Evolutionary conservation across 2,113 vertebrate species (phyloP), one percentile per base, ranked within the genome.

Genomic region (Microtus oregoni): DNA sequence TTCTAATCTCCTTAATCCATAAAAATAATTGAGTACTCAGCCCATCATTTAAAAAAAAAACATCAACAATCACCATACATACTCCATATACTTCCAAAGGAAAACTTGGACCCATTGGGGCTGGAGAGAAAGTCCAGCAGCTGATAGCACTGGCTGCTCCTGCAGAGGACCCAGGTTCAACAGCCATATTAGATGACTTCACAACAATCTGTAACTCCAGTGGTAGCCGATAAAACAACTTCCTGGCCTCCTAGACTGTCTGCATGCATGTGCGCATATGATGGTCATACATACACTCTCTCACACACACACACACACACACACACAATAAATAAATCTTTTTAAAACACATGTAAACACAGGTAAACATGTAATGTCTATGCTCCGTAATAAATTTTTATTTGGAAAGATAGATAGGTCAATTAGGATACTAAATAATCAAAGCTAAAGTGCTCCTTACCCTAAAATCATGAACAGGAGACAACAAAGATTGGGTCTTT

Each of bases 381-480:
- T 26, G 63, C 41, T 65, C 10, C 2, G 24, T 22, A 86, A 94
- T 86, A 86, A 12, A 15, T 8, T 91, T 91, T 76, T 77, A 91
- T 58, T 70, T 63, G 7, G 88, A 86, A 90, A 89, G 35, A 8
- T n/a, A 89, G 20, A 6, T 32, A 52, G 55, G 52, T 28, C 92
- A 94, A 95, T 2, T 44, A 76, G 65, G 24, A 35, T 63, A 68
- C 77, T 67, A 94, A 73, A 82, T 91, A 83, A 92, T 67, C 35
- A 58, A 0, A 93, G 70, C 47, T 85, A 81, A 77, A 73, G n/a
- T 86, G 38, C 24, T 89, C 90, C n/a, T 79, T 88, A 72, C 19
- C 87, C 72, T 86, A 88, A 90, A 79, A 94, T 58, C 13, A 87
- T 32, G 76, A 87, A 44, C 75, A 91, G 47, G 83, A 73, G 24